These are phyloP conservation scores for Myanophis thanlyinensis DNA, from an alignment of 2,113 vertebrate genomes.

Conservation along the genomic window DNA sequence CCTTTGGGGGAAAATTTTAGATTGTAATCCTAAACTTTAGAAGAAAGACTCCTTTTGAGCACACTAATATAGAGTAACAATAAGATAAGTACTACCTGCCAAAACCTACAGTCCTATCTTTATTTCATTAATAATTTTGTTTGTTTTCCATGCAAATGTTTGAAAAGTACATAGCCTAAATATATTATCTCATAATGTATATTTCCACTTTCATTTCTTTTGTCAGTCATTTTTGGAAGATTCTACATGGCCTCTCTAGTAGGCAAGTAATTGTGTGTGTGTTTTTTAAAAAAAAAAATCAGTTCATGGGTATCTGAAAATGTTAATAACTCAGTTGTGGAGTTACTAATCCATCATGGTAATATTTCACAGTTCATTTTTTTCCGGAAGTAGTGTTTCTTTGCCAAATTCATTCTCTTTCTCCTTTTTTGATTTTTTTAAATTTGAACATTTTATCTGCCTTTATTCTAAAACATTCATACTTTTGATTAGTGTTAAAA, in stretches of 20 bases:
- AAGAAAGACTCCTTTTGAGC: background rate
- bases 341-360: background rate
- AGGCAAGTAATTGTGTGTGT: background rate
- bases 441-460: background rate
- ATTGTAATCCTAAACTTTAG: background rate
- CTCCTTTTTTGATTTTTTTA: background rate
- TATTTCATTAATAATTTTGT: background rate
- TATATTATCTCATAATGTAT: background rate
- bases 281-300: background rate
- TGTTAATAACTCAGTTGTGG: background rate
- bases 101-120: background rate
- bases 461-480: background rate
- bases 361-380: background rate
- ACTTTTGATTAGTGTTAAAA: background rate
- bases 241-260: background rate
- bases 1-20: background rate
- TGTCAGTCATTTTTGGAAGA: background rate
- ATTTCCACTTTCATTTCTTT: background rate
- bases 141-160: background rate
- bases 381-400: background rate
- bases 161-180: background rate
- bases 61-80: background rate
- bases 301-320: background rate
- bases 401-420: background rate
- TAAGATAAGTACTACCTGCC: background rate